Base-by-base conservation (phyloP, 2,888 invertebrate genomes). In the Rhogogaster chlorosoma region DNA sequence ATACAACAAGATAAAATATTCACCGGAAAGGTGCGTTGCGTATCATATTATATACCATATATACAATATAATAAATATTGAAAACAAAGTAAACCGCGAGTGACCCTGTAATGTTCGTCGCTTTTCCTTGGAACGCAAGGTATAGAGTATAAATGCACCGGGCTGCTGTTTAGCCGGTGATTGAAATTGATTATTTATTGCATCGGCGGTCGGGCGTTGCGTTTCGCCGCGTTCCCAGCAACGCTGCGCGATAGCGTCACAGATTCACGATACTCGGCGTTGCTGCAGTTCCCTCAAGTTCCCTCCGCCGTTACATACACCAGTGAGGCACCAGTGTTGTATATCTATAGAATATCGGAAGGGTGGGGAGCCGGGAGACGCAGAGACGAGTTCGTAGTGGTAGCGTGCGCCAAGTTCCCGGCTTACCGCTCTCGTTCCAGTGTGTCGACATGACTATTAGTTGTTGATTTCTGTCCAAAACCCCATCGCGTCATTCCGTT, bases 151-250 rank as follows among this genome's bases (percentile, higher is more conserved):
- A n/a, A n/a, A 38, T 73, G 29, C 80, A 80, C 29, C 32, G 77
- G 12, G 38, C 38, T 53, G 32, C 26, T 22, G 53, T 38, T 26
- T 10, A 61, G 36, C 64, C 83, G 83, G 36, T 80, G 61, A 80
- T 80, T 57, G 38, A 57, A 61, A 80, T 80, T 80, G 57, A 80
- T 80, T 80, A 80, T 80, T 80, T 80, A 80, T 77, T 77, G 77
- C 49, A 83, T 70, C 29, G 67, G 38, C 29, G 82, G 45, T 32
- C 80, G 61, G 45, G 77, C 77, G 80, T 80, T 80, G 38, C 22
- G 80, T 80, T 61, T 77, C 26, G 29, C 53, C 53, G 77, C 77
- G 49, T 53, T 49, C 15, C 26, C 45, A 45, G 45, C 53, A 18
- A 36, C 49, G 77, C 49, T 77, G 61, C 80, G 80, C 57, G 61